Evolutionary conservation across 2,797 vertebrate genomes (phyloP).

Genomic region (Semotilus atromaculatus): DNA sequence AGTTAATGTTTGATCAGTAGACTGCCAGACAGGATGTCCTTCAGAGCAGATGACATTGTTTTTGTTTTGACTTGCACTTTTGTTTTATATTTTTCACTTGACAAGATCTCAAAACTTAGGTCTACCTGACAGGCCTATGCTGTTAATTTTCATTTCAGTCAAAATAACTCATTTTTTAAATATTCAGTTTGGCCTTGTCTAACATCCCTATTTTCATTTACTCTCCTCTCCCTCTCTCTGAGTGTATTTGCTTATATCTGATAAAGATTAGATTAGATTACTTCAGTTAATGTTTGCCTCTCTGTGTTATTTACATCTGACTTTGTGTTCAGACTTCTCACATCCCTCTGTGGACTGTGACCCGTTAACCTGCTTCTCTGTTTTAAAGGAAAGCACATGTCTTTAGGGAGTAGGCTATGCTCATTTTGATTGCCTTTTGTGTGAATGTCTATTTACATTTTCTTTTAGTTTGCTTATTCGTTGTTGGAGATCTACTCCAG

Average conservation of each 20-base stretch:
- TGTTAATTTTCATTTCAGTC: not conserved
- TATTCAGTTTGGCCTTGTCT: not conserved
- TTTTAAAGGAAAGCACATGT: not conserved
- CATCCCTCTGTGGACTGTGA: conserved; percentile 9
- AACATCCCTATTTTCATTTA: not conserved
- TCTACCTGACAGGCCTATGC: not conserved
- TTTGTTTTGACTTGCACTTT: conserved; percentile 11
- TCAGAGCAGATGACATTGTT: conserved; percentile 45
- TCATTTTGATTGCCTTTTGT: not conserved
- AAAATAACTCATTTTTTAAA: not conserved
- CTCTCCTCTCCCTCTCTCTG: not conserved
- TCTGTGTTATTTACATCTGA: conserved; percentile 52
- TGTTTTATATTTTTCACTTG: not conserved
- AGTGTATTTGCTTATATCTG: not conserved
- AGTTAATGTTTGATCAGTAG: conserved; percentile 62
- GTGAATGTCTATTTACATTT: not conserved
- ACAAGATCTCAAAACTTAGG: not conserved
- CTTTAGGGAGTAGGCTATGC: not conserved
- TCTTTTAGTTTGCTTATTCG: conserved; percentile 3
- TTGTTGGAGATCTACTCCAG: not conserved
- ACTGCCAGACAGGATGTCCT: conserved; percentile 37
- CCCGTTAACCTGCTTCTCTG: conserved; percentile 8
- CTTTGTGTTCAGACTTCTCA: conserved; percentile 36
- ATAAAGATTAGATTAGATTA: conserved; percentile 56
- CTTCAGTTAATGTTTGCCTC: conserved; percentile 49